These are phyloP conservation scores for Dicerorhinus sumatrensis DNA, from an alignment of 2,113 vertebrate genomes.

Conservation along the genomic window DNA sequence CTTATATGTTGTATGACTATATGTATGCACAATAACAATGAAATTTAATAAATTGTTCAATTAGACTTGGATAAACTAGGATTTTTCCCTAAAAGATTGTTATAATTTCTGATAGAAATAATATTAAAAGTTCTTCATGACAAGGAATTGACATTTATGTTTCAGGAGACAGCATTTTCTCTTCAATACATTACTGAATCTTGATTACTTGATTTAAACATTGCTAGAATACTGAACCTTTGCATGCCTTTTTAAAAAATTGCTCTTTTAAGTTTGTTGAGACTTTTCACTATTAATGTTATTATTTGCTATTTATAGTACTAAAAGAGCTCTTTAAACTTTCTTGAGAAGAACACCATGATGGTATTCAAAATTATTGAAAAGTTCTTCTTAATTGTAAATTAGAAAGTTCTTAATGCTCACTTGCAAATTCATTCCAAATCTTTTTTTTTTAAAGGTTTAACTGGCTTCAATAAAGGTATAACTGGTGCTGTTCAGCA, in stretches of 20 bases:
- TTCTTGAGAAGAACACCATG: not conserved
- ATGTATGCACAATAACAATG: too few species aligned
- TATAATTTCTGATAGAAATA: not conserved
- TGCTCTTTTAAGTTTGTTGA: not conserved
- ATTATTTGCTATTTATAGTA: not conserved
- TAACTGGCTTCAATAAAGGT: not conserved
- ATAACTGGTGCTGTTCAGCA: not conserved
- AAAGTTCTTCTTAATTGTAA: not conserved
- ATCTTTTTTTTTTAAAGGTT: not conserved
- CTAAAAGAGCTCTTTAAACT: not conserved
- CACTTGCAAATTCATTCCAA: not conserved
- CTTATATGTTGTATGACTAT: fast-evolving
- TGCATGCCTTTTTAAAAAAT: not conserved
- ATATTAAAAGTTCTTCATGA: not conserved
- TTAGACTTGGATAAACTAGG: not conserved
- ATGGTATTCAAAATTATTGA: not conserved
- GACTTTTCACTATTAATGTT: not conserved
- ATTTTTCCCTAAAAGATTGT: not conserved
- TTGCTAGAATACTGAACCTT: not conserved
- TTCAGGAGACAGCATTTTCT: not conserved
- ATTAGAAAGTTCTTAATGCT: not conserved
- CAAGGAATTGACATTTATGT: not conserved
- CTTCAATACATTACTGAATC: not conserved
- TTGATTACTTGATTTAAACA: not conserved
- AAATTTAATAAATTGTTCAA: not conserved